Evolutionary conservation across 2,113 vertebrate genomes (phyloP).

Genomic region (Oxygymnocypris stewartii): DNA sequence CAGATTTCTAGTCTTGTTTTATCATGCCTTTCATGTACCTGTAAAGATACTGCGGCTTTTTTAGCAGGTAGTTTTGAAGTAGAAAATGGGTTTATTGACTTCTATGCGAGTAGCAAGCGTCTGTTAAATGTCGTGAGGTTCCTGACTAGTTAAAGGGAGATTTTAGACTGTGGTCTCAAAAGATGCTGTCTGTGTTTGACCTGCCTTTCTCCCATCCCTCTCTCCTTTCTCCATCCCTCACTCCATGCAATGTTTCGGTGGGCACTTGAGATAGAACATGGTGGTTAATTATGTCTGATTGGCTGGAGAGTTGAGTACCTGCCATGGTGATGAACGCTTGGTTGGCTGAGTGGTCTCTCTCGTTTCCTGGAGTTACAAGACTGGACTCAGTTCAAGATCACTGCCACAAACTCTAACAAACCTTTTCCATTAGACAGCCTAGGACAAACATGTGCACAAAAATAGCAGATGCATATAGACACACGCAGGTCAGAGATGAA

Average conservation of each 20-base stretch:
- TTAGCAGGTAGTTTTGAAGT: neutral
- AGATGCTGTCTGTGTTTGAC: conserved; percentile 4
- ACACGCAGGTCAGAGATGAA: neutral
- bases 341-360: conserved; percentile 52
- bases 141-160: conserved; percentile 16
- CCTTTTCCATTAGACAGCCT: conserved; percentile 54
- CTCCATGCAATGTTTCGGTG: conserved; percentile 25
- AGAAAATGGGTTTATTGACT: neutral
- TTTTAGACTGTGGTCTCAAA: conserved; percentile 5
- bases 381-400: conserved; percentile 37
- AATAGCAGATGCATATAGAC: conserved; percentile 1
- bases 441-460: conserved; percentile 16
- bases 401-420: conserved; percentile 44
- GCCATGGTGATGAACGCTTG: conserved; percentile 51
- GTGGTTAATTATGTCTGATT: conserved; percentile 53
- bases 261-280: conserved; percentile 44
- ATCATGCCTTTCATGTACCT: neutral
- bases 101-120: neutral
- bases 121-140: neutral
- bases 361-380: conserved; percentile 40
- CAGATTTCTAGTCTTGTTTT: conserved; percentile 1
- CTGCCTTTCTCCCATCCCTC: neutral
- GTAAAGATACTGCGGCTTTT: neutral
- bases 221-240: conserved; percentile 12
- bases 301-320: conserved; percentile 46